phyloP scores from a whole-genome alignment of 2,113 vertebrate genomes.

The Columba livia region DNA sequence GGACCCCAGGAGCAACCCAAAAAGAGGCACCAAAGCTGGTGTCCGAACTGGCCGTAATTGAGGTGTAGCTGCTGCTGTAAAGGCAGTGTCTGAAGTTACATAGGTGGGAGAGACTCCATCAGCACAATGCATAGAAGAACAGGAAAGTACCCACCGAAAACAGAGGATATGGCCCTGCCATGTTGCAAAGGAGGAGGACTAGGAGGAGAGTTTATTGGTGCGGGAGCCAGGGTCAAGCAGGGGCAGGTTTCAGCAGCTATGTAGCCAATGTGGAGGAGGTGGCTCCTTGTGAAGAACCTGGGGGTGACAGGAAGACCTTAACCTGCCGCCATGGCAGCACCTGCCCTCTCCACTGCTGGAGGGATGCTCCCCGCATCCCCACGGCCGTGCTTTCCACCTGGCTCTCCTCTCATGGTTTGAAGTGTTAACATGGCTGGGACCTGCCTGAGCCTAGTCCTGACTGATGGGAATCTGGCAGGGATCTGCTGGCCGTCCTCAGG shows the following conservation, averaged over 20 bases:
- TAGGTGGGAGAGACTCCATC: not conserved
- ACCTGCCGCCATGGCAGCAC: not conserved
- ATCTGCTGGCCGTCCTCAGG: not conserved
- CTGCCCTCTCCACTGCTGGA: not conserved
- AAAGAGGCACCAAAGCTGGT: not conserved
- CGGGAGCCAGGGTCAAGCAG: not conserved
- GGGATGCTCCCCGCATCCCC: rapidly evolving
- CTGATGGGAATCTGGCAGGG: rapidly evolving
- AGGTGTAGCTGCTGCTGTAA: not conserved
- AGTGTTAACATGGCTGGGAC: not conserved
- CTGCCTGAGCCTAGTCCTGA: not conserved
- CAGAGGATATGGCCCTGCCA: not conserved
- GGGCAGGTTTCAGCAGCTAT: not conserved
- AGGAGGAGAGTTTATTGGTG: rapidly evolving
- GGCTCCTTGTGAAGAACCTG: not conserved
- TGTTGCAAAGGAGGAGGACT: not conserved
- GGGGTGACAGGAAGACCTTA: not conserved
- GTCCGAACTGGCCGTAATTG: not conserved
- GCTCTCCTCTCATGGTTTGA: not conserved
- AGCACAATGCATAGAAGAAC: not conserved
- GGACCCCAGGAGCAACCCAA: not conserved
- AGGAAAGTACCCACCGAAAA: not conserved
- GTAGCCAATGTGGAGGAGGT: not conserved
- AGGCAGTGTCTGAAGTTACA: not conserved
- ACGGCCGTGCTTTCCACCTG: rapidly evolving